Evolutionary conservation across 2,888 invertebrate genomes (phyloP).

Genomic region (Ectropis crepuscularia): DNA sequence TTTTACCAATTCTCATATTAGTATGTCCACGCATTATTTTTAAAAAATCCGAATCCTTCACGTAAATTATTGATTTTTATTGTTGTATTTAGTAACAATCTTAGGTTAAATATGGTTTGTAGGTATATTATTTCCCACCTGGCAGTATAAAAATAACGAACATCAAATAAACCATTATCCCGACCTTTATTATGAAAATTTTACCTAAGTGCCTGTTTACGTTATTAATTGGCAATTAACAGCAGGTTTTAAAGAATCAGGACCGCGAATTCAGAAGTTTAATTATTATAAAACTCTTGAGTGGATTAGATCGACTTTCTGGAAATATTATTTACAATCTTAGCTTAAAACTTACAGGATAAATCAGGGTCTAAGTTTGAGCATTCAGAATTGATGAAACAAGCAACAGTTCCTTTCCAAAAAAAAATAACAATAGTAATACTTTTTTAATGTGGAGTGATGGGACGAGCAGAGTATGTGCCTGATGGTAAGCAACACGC

Average conservation of each 20-base stretch:
- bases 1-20: too few relatives aligned
- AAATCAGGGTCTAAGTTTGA: not conserved
- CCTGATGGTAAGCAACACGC: too few relatives aligned
- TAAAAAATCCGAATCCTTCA: too few relatives aligned
- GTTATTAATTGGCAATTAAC: slow-evolving; percentile 27
- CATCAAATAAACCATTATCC: slow-evolving; percentile 11
- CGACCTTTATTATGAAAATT: slow-evolving; percentile 10
- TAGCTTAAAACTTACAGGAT: too few relatives aligned
- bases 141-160: not conserved
- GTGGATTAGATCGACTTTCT: not conserved
- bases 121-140: not conserved
- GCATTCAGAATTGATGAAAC: not conserved
- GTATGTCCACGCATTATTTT: too few relatives aligned
- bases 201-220: slow-evolving; percentile 14
- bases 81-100: too few relatives aligned
- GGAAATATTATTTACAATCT: not conserved
- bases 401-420: too few relatives aligned
- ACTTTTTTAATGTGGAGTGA: too few relatives aligned
- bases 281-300: not conserved
- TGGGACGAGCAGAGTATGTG: too few relatives aligned
- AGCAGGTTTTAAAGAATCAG: slow-evolving; percentile 31
- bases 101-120: too few relatives aligned
- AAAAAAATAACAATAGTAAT: too few relatives aligned
- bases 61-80: too few relatives aligned
- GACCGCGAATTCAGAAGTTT: slow-evolving; percentile 8